These are phyloP conservation scores for Chaetogeoica ovagalla DNA, from an alignment of 2,888 invertebrate species.

Conservation along the genomic window DNA sequence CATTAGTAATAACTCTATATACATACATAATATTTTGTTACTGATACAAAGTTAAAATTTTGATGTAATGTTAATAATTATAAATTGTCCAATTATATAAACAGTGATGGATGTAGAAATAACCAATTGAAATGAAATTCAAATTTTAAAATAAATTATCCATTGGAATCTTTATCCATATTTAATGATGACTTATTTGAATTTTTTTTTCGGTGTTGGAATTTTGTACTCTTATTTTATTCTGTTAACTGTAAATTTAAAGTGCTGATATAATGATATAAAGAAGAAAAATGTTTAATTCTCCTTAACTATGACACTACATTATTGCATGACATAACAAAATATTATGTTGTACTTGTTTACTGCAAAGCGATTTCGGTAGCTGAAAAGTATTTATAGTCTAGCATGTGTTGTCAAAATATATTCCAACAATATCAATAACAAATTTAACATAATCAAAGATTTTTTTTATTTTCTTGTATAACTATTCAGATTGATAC, in stretches of 20 bases:
- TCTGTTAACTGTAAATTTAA: conserved; percentile 1
- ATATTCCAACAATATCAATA: neutral
- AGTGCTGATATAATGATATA: neutral
- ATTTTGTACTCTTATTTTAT: conserved; percentile 20
- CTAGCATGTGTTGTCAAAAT: neutral
- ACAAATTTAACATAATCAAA: neutral
- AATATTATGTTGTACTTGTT: neutral
- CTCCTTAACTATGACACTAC: neutral
- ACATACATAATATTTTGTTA: too few species aligned
- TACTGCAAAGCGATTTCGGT: neutral
- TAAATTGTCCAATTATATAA: too few species aligned
- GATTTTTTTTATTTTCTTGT: neutral
- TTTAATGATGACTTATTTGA: neutral
- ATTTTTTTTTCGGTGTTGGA: conserved; percentile 24
- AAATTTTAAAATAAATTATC: too few species aligned
- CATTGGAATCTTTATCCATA: too few species aligned
- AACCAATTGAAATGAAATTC: too few species aligned
- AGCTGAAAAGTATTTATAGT: neutral
- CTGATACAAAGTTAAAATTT: too few species aligned
- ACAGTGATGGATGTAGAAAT: too few species aligned
- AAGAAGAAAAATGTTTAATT: neutral
- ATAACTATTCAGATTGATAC: neutral
- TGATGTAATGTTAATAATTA: too few species aligned
- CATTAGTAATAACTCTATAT: too few species aligned
- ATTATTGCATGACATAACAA: too few species aligned